phyloP scores from a whole-genome alignment of 2,113 vertebrate genomes.

The Crotalus tigris region DNA sequence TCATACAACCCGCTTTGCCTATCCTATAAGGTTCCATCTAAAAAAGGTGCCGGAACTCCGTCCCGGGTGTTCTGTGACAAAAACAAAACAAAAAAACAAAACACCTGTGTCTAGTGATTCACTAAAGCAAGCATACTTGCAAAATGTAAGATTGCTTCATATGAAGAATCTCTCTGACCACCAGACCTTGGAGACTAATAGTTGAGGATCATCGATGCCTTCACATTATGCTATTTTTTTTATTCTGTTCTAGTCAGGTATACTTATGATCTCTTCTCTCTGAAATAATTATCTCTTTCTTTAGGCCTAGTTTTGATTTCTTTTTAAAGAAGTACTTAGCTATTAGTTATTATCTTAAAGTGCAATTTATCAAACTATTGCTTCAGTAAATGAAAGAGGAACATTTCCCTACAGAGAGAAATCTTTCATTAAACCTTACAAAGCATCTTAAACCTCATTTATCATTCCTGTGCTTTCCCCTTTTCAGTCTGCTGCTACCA shows the following conservation, averaged over 20 bases:
- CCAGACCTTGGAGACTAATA: background rate
- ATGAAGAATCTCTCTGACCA: background rate
- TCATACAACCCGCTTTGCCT: no score
- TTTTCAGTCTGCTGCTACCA: conserved; percentile 3
- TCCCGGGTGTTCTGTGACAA: no score
- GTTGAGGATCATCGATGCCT: background rate
- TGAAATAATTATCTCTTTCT: conserved; percentile 37
- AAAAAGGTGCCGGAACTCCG: no score
- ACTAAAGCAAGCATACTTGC: background rate
- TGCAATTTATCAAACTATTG: conserved; percentile 69
- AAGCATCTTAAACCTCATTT: conserved; percentile 60
- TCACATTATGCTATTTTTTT: background rate
- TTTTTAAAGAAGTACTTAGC: conserved; percentile 27
- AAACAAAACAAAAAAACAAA: no score
- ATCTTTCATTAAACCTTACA: conserved; percentile 73
- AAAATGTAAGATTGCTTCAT: background rate
- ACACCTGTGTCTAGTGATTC: background rate
- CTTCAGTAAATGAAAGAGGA: conserved; percentile 64
- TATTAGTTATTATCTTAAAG: conserved; percentile 53
- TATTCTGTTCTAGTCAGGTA: background rate
- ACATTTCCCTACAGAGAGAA: conserved; percentile 70
- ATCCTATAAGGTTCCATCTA: no score
- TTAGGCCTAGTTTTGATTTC: conserved; percentile 45
- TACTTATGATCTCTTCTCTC: background rate
- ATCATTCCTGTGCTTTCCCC: conserved; percentile 51